Conservation (phyloP, 2,113 vertebrate genomes). For the Entosphenus tridentatus region DNA sequence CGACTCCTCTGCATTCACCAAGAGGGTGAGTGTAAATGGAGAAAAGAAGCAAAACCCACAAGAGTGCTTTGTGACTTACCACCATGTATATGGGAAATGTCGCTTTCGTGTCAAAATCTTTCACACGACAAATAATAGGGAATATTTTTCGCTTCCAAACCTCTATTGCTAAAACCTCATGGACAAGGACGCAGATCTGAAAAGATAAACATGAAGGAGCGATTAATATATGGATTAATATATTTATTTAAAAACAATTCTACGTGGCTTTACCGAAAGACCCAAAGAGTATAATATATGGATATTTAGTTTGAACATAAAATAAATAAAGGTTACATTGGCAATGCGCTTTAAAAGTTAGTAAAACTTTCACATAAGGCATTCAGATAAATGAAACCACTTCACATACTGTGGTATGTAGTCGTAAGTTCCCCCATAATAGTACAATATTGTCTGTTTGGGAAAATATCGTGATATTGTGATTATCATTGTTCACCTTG, state of each 20-base stretch:
- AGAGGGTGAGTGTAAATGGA: not conserved
- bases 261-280: not conserved
- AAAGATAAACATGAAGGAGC: conserved; percentile 8
- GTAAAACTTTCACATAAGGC: no score
- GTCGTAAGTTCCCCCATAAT: no score
- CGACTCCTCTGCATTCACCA: not conserved
- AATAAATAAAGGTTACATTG: not conserved
- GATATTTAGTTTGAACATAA: not conserved
- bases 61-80: conserved; percentile 30
- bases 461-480: no score
- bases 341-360: no score
- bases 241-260: no score
- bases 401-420: no score
- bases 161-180: conserved; percentile 54
- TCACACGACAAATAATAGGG: conserved; percentile 44
- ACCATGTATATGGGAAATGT: conserved; percentile 71
- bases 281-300: not conserved
- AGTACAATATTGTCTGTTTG: no score
- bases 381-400: no score
- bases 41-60: not conserved
- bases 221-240: no score
- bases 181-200: conserved; percentile 46
- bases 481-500: not conserved
- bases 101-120: conserved; percentile 59
- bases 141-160: conserved; percentile 82